Base-by-base conservation (phyloP, 2,797 vertebrate genomes). In the Cynodonichthys magdalenae region DNA sequence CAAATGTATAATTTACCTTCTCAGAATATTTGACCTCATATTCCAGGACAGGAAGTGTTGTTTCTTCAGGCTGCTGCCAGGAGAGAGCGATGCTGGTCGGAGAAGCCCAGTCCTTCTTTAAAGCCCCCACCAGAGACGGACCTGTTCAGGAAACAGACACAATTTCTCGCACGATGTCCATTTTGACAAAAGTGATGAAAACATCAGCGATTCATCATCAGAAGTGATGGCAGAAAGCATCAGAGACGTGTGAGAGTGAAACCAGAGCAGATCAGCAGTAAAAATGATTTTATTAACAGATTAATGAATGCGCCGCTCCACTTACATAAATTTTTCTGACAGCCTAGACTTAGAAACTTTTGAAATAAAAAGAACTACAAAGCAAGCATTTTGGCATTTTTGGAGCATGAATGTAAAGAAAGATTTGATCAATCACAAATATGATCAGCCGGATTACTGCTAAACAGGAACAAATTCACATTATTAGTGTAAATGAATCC, bases 1-100 rank as follows among this genome's bases (percentile, higher is more conserved):
- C 45, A 63, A 51, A 29, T 53, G 2, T 47, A 24, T 46, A 65
- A 11, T 24, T 41, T 95, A 98, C 96, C 96, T 96, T 97, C 88
- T 98, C 95, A 85, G 96, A 96, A 90, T 98, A 98, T 93, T 98
- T 98, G 93, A 98, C 94, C 94, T 98, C 96, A 74, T 98, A 98
- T 91, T 98, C 96, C 77, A 96, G 90, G 92, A 97, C 88, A 79
- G 90, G 90, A 82, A 95, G 92, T 44, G 86, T 73, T 71, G 94
- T 89, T 87, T 94, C 94, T 83, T 95, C 95, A 10, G 96, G 96
- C 76, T 96, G 95, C 90, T 94, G 96, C 96, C 96, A 98, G 70
- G 96, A 98, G 73, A 98, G 94, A 79, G 96, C 95, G 76, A 98
- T 97, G 91, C 95, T 97, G 93, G 95, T 96, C 78, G 95, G 96